Evolutionary conservation across 2,888 invertebrate species (phyloP), one percentile per base, ranked within the genome.

Genomic region (Diadegma fenestrale): DNA sequence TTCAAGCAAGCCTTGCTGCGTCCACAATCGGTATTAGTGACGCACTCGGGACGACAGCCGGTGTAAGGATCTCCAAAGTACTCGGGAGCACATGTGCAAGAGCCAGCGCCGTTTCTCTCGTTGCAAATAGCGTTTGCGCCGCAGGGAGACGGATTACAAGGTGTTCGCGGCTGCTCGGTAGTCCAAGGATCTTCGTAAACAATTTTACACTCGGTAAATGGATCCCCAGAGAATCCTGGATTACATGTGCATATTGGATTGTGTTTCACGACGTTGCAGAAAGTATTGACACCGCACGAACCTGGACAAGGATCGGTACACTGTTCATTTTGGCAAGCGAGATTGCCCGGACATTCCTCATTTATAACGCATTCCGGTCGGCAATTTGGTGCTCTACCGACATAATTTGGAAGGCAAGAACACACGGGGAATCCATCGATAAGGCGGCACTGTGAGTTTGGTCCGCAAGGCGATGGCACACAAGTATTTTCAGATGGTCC

Each of bases 61-160:
- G 96, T 96, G 91, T 98, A 97, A 0, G 98, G 98, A 94, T 98
- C 98, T 51, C 98, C 98, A 89, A 96, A 96, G 93, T 97, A 98
- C 92, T 97, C 97, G 14, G 97, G 96, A 80, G 97, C 94, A 92
- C 98, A 98, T 17, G 96, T 95, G 92, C 98, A 98, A 22, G 98
- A 97, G 72, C 97, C 98, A 22, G 97, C 97, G 45, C 96, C 97
- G 92, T 97, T 97, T 89, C 96, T 95, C 94, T 97, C 97, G 91
- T 96, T 97, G 91, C 98, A 98, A 82, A 97, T 91, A 14, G 98
- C 96, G 93, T 98, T 98, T 14, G 97, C 96, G 43, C 98, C 98
- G 92, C 98, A 98, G 2, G 98, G 98, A 45, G 97, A 97, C 48
- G 97, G 97, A 93, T 97, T 96, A 92, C 98, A 98, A 19, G 98